A percentile compares a stretch with the other conserved stretches of the same genome.
Conservation (phyloP, 1,140 invertebrate genomes). For the Rhagoletis zephyria region DNA sequence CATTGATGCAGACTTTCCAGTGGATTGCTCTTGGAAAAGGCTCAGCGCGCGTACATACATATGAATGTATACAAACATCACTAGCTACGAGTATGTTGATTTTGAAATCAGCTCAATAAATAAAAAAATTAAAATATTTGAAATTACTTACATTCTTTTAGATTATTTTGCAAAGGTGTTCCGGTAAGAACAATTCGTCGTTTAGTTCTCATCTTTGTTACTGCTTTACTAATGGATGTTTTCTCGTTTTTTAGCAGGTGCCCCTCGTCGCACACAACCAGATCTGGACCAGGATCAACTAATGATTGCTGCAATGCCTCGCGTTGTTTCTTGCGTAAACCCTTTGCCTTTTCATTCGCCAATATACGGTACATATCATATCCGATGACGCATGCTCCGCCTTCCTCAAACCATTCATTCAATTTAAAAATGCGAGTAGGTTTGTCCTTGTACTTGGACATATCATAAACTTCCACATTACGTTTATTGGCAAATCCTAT, state of each 20-base stretch:
- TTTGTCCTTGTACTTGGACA: slow-evolving; percentile 83
- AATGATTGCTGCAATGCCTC: slow-evolving; percentile 78
- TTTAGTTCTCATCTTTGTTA: slow-evolving; percentile 84
- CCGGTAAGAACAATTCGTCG: slow-evolving; percentile 93
- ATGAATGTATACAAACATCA: no score
- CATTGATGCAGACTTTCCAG: no score
- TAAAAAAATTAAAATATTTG: not conserved
- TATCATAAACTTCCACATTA: slow-evolving; percentile 83
- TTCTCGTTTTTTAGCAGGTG: slow-evolving; percentile 94
- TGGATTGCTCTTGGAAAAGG: no score
- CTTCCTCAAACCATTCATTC: slow-evolving; percentile 84
- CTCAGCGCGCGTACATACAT: no score
- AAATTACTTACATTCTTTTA: slow-evolving; percentile 86
- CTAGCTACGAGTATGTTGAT: no score
- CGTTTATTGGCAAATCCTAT: slow-evolving; percentile 78
- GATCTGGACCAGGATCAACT: slow-evolving; percentile 90
- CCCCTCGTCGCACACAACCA: slow-evolving; percentile 95
- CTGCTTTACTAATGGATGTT: slow-evolving; percentile 87
- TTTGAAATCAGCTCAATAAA: no score
- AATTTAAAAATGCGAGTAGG: slow-evolving; percentile 80
- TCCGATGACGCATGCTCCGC: slow-evolving; percentile 95
- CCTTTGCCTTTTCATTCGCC: slow-evolving; percentile 79
- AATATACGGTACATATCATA: slow-evolving; percentile 95
- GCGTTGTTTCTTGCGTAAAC: slow-evolving; percentile 79
- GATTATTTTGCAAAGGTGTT: slow-evolving; percentile 96